Evolutionary conservation across 2,113 vertebrate genomes (phyloP).

Genomic region (Grallaria varia): DNA sequence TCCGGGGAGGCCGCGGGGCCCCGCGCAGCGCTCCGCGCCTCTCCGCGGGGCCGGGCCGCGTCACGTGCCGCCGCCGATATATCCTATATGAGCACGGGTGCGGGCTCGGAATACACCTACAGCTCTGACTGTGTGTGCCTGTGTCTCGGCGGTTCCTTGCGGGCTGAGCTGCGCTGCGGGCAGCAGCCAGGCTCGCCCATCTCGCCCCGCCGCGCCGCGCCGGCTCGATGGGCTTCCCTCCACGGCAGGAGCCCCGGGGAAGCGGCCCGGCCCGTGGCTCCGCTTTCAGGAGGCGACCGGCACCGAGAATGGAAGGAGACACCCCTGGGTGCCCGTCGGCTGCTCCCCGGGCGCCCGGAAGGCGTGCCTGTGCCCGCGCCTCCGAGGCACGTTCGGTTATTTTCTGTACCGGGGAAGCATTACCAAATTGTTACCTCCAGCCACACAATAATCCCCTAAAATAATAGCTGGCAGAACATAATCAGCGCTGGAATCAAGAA

Average conservation of each 20-base stretch:
- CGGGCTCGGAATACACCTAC: neutral
- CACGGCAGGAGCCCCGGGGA: neutral
- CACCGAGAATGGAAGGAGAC: neutral
- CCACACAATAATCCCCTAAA: conserved; percentile 51
- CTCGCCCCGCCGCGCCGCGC: neutral
- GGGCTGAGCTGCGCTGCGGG: neutral
- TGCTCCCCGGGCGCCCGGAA: neutral
- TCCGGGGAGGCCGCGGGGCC: neutral
- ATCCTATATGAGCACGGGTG: neutral
- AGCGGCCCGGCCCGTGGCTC: neutral
- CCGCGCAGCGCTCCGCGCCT: neutral
- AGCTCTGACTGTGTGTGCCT: accelerated
- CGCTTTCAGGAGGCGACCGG: neutral
- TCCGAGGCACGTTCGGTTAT: neutral
- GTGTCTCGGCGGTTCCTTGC: neutral
- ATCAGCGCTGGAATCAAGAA: conserved; percentile 48
- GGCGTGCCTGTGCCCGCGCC: neutral
- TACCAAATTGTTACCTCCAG: conserved; percentile 25
- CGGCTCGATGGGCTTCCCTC: neutral
- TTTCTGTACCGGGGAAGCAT: neutral
- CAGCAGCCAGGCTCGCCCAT: neutral
- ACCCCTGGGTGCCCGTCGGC: neutral
- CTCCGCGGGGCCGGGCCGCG: neutral
- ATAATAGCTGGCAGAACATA: conserved; percentile 31
- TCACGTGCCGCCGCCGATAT: neutral